These are phyloP conservation scores for Polypterus bichir DNA, from an alignment of 2,113 vertebrate genomes.

Conservation along the genomic window DNA sequence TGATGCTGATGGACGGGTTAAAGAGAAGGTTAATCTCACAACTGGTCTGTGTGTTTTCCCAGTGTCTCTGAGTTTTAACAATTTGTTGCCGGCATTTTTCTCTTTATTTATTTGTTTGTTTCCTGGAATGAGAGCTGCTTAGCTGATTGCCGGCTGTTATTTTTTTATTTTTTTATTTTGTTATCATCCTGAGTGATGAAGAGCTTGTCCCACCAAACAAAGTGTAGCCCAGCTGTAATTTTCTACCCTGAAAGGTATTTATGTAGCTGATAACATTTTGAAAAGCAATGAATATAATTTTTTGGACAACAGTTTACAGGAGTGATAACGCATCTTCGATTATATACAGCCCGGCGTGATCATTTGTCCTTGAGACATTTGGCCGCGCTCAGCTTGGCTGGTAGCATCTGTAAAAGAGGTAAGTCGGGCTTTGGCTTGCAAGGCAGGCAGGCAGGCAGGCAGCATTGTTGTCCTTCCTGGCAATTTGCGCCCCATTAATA, in stretches of 20 bases:
- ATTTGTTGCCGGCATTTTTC: too few relatives aligned
- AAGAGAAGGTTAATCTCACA: too few relatives aligned
- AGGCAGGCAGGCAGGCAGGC: too few relatives aligned
- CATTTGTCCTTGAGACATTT: slow-evolving; percentile 64
- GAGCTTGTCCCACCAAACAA: slow-evolving; percentile 55
- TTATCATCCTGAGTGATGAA: slow-evolving; percentile 51
- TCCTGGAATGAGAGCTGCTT: slow-evolving; percentile 1
- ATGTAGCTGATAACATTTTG: slow-evolving; percentile 79
- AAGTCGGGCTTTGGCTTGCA: too few relatives aligned
- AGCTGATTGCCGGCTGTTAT: slow-evolving; percentile 32
- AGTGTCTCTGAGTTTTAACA: too few relatives aligned
- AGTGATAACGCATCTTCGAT: slow-evolving; percentile 57
- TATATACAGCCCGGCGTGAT: slow-evolving; percentile 46
- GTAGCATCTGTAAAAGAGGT: too few relatives aligned
- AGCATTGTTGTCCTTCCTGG: too few relatives aligned
- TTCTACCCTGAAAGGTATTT: slow-evolving; percentile 61
- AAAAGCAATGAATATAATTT: slow-evolving; percentile 90
- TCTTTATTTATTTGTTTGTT: too few relatives aligned
- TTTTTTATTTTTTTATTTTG: slow-evolving; percentile 40
- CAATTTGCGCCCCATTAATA: too few relatives aligned
- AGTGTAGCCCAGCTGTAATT: slow-evolving; percentile 45
- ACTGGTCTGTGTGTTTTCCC: too few relatives aligned
- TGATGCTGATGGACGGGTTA: too few relatives aligned
- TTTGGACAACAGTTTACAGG: slow-evolving; percentile 62
- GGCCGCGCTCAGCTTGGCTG: too few relatives aligned